Evolutionary conservation across 2,797 vertebrate species (phyloP).

Genomic region (Xyrichtys novacula): DNA sequence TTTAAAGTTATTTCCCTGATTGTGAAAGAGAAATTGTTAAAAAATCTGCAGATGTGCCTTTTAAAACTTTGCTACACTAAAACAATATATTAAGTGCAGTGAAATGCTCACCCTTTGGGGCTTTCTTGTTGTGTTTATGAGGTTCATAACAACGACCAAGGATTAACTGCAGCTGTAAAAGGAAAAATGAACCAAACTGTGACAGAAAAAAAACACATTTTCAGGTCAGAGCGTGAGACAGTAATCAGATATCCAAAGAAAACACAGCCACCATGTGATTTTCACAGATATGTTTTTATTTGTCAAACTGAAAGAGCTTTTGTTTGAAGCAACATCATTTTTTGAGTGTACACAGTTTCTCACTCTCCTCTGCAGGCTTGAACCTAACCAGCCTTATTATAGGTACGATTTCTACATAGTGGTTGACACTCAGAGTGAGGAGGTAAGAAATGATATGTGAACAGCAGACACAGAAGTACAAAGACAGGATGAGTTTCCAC

Average conservation of each 20-base stretch:
- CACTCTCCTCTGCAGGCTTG: conserved; percentile 69
- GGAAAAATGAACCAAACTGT: no score
- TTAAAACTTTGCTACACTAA: no score
- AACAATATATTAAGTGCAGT: no score
- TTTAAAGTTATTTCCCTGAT: no score
- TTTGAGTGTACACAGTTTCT: conserved; percentile 79
- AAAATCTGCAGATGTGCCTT: no score
- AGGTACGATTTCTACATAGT: conserved; percentile 77
- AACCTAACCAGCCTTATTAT: conserved; percentile 72
- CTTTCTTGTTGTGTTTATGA: no score
- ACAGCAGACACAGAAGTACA: conserved; percentile 69
- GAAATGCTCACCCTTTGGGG: no score
- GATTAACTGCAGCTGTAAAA: no score
- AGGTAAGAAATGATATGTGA: conserved; percentile 67
- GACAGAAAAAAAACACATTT: no score
- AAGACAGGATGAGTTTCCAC: conserved; percentile 61
- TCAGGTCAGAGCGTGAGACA: no score
- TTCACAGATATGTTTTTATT: conserved; percentile 88
- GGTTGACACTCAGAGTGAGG: conserved; percentile 73
- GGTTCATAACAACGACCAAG: no score
- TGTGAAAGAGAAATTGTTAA: no score
- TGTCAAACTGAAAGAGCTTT: conserved; percentile 85
- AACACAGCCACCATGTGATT: conserved; percentile 37
- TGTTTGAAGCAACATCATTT: conserved; percentile 80
- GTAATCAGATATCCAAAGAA: conserved; percentile 19